Evolutionary conservation across 2,888 invertebrate genomes (phyloP).

Genomic region (Carterocephalus palaemon): DNA sequence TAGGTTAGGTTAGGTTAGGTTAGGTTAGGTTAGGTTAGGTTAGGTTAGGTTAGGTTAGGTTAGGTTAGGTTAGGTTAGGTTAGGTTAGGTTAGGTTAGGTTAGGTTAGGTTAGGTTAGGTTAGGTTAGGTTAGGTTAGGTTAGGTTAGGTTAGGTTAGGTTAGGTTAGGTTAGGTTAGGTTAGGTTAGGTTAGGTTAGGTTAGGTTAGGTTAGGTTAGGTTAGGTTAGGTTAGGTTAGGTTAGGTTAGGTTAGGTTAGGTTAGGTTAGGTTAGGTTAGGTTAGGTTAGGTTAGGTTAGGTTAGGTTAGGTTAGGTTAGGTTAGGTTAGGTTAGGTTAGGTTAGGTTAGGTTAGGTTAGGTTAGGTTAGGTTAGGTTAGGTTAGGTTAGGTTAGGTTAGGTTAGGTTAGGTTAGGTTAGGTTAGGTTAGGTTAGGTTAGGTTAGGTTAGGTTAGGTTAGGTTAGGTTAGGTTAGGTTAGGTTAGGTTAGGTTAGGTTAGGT

Average conservation of each 20-base stretch:
- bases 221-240: conserved; percentile 48
- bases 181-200: conserved; percentile 44
- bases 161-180: conserved; percentile 38
- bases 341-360: conserved; percentile 30
- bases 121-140: conserved; percentile 30
- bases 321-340: conserved; percentile 36
- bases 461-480: conserved; percentile 19
- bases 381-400: conserved; percentile 19
- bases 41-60: conserved; percentile 15
- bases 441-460: conserved; percentile 19
- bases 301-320: conserved; percentile 37
- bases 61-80: conserved; percentile 16
- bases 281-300: conserved; percentile 34
- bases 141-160: conserved; percentile 35
- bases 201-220: conserved; percentile 38
- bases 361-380: conserved; percentile 13
- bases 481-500: conserved; percentile 18
- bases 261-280: conserved; percentile 46
- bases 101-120: conserved; percentile 26
- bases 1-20: conserved; percentile 23
- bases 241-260: conserved; percentile 48
- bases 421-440: conserved; percentile 17
- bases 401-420: conserved; percentile 16
- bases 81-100: conserved; percentile 22
- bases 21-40: conserved; percentile 23